A percentile compares a stretch with the other conserved stretches of the same genome.
These are phyloP conservation scores for Xyrauchen texanus DNA, from an alignment of 2,113 vertebrate species.

Conservation along the genomic window DNA sequence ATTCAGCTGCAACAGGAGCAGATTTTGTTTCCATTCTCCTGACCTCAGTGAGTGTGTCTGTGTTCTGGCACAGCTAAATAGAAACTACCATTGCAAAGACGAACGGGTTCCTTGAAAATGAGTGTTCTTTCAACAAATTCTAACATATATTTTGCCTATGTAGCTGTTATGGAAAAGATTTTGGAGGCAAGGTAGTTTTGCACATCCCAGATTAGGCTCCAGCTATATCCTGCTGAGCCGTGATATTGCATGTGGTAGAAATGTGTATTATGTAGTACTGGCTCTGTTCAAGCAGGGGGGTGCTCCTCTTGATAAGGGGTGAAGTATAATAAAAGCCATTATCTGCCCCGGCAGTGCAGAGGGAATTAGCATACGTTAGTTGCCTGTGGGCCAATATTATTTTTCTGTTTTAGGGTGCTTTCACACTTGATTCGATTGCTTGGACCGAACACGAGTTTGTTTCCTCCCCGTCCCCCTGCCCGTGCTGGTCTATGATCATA, in stretches of 20 bases:
- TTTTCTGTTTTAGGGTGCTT: background rate
- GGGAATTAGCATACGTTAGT: conserved; percentile 38
- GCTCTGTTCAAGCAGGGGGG: conserved; percentile 12
- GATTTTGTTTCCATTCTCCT: background rate
- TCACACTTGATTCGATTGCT: no score
- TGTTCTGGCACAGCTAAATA: conserved; percentile 9
- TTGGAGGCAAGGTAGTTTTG: background rate
- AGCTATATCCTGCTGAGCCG: background rate
- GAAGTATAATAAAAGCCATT: background rate
- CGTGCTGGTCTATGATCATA: no score
- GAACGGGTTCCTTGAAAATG: no score
- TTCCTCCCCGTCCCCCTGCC: no score
- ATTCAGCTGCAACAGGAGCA: conserved; percentile 5
- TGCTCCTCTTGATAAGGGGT: conserved; percentile 32
- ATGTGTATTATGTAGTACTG: background rate
- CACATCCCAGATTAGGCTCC: conserved; percentile 2
- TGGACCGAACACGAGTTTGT: no score
- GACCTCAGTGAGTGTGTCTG: conserved; percentile 4
- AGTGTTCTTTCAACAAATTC: no score
- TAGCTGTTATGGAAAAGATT: background rate
- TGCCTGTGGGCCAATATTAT: conserved; percentile 6
- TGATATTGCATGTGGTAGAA: background rate
- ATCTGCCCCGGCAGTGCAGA: background rate
- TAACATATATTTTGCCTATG: no score
- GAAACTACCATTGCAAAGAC: no score